These are phyloP conservation scores for Potamilus streckersoni DNA, from an alignment of 1,140 invertebrate genomes.

Conservation along the genomic window DNA sequence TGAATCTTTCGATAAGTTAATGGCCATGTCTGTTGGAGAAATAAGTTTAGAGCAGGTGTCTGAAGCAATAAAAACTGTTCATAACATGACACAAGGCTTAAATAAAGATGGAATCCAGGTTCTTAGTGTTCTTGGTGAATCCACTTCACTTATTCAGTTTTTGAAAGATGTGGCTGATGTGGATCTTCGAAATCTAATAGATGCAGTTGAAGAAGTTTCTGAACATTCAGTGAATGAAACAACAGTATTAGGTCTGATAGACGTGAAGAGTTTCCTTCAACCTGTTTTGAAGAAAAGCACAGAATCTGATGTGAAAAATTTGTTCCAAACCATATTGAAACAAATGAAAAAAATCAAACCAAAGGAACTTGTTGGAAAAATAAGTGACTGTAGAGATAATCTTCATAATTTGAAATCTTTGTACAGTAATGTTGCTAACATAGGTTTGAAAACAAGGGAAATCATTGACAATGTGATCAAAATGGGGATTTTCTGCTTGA, in stretches of 20 bases:
- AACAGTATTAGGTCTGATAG: conserved; percentile 30
- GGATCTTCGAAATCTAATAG: conserved; percentile 32
- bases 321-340: conserved; percentile 7
- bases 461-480: conserved; percentile 19
- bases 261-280: conserved; percentile 21
- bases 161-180: conserved; percentile 14
- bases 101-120: background rate
- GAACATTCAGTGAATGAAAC: conserved; percentile 32
- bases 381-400: conserved; percentile 22
- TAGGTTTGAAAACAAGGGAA: conserved; percentile 33
- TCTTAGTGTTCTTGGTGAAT: conserved; percentile 18
- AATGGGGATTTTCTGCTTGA: conserved; percentile 3
- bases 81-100: background rate
- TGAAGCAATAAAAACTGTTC: background rate
- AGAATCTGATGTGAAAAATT: background rate
- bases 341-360: background rate
- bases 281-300: conserved; percentile 5
- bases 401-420: conserved; percentile 33
- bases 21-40: background rate
- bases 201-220: conserved; percentile 39
- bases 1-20: conserved; percentile 3
- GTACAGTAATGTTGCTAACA: conserved; percentile 30
- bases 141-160: conserved; percentile 22
- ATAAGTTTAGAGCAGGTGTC: background rate
- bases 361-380: conserved; percentile 20